Evolutionary conservation across 2,888 invertebrate species (phyloP).

Genomic region (Amaurobius ferox): DNA sequence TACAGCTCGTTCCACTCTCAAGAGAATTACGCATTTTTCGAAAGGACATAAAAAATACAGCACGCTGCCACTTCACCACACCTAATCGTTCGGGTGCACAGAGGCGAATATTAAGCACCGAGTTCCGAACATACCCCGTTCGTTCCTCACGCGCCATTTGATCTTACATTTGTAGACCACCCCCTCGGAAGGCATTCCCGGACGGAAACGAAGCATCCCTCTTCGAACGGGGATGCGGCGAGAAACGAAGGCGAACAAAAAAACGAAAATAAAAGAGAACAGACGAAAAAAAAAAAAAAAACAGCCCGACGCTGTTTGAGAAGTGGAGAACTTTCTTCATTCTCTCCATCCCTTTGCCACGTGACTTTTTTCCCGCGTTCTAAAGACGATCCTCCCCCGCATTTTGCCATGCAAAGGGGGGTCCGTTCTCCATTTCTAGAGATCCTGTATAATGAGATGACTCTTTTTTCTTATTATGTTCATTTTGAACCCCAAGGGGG

Average conservation of each 20-base stretch:
- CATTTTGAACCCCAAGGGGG: not conserved
- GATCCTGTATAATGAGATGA: constrained; percentile 67
- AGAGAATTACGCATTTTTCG: no score
- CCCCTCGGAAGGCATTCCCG: not conserved
- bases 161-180: constrained; percentile 2
- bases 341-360: not conserved
- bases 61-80: no score
- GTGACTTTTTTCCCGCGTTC: not conserved
- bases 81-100: no score
- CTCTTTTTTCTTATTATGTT: constrained; percentile 26
- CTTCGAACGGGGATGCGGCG: not conserved
- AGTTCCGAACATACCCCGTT: no score
- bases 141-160: not conserved
- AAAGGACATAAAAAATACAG: no score
- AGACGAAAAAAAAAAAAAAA: not conserved
- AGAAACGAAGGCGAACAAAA: not conserved
- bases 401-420: not conserved
- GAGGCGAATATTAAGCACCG: no score
- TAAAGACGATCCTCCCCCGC: not conserved
- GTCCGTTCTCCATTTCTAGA: constrained; percentile 51
- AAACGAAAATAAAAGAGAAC: no score
- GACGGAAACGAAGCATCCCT: not conserved
- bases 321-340: constrained; percentile 5
- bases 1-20: no score
- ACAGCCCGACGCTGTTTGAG: not conserved